Conservation (phyloP, 1,140 invertebrate species). For the Delia radicum region DNA sequence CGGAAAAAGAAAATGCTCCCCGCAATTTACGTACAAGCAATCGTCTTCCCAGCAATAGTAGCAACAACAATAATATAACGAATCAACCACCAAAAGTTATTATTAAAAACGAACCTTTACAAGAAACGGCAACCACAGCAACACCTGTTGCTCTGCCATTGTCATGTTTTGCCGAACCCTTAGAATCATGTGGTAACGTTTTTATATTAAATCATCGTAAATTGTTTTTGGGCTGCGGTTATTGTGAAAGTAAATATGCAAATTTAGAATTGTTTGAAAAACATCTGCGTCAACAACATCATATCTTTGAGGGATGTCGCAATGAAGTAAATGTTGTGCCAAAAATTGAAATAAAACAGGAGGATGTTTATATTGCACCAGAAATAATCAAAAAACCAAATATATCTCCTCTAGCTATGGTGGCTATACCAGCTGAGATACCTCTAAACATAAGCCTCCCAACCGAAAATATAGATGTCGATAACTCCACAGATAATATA, state of each 20-base stretch:
- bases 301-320: slow-evolving; percentile 32
- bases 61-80: no score
- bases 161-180: not conserved
- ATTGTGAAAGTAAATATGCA: slow-evolving; percentile 42
- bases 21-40: slow-evolving; percentile 21
- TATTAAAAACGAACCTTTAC: slow-evolving; percentile 18
- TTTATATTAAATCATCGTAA: slow-evolving; percentile 28
- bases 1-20: not conserved
- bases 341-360: slow-evolving; percentile 24
- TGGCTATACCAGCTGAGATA: slow-evolving; percentile 10
- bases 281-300: slow-evolving; percentile 43
- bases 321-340: slow-evolving; percentile 27
- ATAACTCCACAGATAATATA: no score
- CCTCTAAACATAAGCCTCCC: slow-evolving; percentile 7
- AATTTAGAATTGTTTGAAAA: slow-evolving; percentile 36
- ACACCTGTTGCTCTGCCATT: slow-evolving; percentile 16
- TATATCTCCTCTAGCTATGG: slow-evolving; percentile 9
- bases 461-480: not conserved
- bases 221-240: slow-evolving; percentile 33
- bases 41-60: not conserved
- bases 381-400: not conserved
- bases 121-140: not conserved
- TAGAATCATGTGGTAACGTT: slow-evolving; percentile 28
- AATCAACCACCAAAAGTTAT: slow-evolving; percentile 27
- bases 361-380: not conserved